phyloP scores from a whole-genome alignment of 2,888 invertebrate species.

The Harpalus rufipes region DNA sequence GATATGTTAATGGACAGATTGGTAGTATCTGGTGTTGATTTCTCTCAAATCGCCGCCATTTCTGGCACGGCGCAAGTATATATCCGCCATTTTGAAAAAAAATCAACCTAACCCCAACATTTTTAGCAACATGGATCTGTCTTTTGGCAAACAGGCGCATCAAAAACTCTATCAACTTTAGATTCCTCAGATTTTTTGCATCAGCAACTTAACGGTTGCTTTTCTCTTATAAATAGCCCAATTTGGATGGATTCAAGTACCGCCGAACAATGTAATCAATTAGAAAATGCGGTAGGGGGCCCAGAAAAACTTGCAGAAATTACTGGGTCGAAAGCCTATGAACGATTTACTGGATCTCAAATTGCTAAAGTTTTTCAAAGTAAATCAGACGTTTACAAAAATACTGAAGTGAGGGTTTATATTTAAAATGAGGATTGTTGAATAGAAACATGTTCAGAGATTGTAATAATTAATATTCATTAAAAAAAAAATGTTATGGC shows the following conservation, averaged over 20 bases:
- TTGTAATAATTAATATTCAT: too few relatives aligned
- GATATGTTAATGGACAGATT: conserved; percentile 94
- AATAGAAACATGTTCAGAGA: too few relatives aligned
- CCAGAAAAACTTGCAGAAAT: conserved; percentile 85
- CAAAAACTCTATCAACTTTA: conserved; percentile 82
- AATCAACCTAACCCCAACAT: background rate
- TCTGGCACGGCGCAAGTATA: conserved; percentile 95
- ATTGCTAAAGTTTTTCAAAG: conserved; percentile 92
- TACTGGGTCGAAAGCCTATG: conserved; percentile 93
- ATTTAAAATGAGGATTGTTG: background rate
- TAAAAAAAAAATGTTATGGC: too few relatives aligned
- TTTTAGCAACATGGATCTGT: conserved; percentile 77
- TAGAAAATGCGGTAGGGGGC: conserved; percentile 91
- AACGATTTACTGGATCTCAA: conserved; percentile 95
- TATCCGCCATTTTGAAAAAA: background rate
- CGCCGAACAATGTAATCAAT: conserved; percentile 84
- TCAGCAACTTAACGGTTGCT: conserved; percentile 88
- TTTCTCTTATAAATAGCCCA: conserved; percentile 90
- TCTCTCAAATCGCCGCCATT: conserved; percentile 89
- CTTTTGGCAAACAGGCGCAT: conserved; percentile 92
- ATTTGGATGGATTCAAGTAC: conserved; percentile 98
- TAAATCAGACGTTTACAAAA: conserved; percentile 84
- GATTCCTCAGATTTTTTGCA: conserved; percentile 88
- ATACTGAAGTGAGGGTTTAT: conserved; percentile 82
- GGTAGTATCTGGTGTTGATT: conserved; percentile 89